Percentiles rank a stretch among this genome's conserved stretches.
Conservation (phyloP, 1,140 invertebrate species). For the Caenorhabditis tropicalis region DNA sequence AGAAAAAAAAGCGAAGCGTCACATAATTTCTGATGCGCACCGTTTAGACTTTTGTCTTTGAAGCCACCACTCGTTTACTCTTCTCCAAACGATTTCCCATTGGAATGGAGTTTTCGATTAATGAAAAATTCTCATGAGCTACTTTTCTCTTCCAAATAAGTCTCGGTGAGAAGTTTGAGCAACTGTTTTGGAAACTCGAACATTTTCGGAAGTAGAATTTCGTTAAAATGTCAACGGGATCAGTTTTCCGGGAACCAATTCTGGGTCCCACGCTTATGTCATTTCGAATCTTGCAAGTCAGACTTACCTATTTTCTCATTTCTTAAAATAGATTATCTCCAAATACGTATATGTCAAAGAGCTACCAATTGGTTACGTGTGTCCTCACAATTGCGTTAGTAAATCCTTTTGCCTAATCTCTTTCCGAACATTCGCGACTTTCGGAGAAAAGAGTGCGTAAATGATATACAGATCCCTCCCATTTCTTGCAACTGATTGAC, state of each 20-base stretch:
- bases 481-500: not conserved
- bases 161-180: not conserved
- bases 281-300: too few relatives aligned
- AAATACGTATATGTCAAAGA: slow-evolving; percentile 4
- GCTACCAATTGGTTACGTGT: slow-evolving; percentile 3
- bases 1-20: not conserved
- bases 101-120: not conserved
- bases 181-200: too few relatives aligned
- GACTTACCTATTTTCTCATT: not conserved
- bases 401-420: slow-evolving; percentile 1
- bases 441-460: slow-evolving; percentile 8
- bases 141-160: not conserved
- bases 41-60: not conserved
- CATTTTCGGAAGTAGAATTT: too few relatives aligned
- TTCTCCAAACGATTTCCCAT: not conserved
- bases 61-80: not conserved
- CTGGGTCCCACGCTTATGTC: too few relatives aligned
- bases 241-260: too few relatives aligned
- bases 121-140: slow-evolving; percentile 1
- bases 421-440: slow-evolving; percentile 16
- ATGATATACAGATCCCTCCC: slow-evolving; percentile 10
- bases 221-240: too few relatives aligned
- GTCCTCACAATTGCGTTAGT: not conserved
- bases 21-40: slow-evolving; percentile 34
- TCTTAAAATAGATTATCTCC: not conserved